Conservation (phyloP, 2,888 invertebrate genomes). For the Schizaphis graminum region DNA sequence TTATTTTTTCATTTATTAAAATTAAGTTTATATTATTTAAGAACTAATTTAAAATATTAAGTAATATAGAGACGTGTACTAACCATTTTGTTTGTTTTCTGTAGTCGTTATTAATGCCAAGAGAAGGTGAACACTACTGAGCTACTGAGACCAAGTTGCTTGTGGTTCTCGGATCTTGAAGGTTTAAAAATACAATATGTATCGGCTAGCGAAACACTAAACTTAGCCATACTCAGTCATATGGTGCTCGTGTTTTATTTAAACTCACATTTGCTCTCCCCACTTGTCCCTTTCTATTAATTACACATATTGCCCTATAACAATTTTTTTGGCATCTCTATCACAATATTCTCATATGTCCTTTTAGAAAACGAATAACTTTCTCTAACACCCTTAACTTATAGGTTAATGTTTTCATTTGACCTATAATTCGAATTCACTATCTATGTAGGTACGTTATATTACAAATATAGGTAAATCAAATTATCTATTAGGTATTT, state of each 20-base stretch:
- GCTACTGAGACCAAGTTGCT: slow-evolving; percentile 34
- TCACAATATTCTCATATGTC: not conserved
- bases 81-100: slow-evolving; percentile 58
- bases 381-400: slow-evolving; percentile 2
- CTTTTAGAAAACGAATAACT: slow-evolving; percentile 41
- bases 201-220: slow-evolving; percentile 59
- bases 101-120: slow-evolving; percentile 42
- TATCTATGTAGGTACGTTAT: not conserved
- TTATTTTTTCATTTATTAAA: not conserved
- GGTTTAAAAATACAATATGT: slow-evolving; percentile 62
- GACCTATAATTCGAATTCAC: not conserved
- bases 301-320: slow-evolving; percentile 27
- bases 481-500: not conserved
- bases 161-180: slow-evolving; percentile 16
- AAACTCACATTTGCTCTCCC: slow-evolving; percentile 51
- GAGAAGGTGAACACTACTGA: slow-evolving; percentile 58
- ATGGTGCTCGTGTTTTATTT: slow-evolving; percentile 60
- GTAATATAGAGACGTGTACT: slow-evolving; percentile 17
- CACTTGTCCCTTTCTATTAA: slow-evolving; percentile 32
- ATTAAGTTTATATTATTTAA: not conserved
- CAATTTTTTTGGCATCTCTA: slow-evolving; percentile 38
- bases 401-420: slow-evolving; percentile 19
- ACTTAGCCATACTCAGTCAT: slow-evolving; percentile 66
- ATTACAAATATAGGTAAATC: not conserved
- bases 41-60: slow-evolving; percentile 10